phyloP scores from a whole-genome alignment of 2,888 invertebrate species.

The Empis stercorea region DNA sequence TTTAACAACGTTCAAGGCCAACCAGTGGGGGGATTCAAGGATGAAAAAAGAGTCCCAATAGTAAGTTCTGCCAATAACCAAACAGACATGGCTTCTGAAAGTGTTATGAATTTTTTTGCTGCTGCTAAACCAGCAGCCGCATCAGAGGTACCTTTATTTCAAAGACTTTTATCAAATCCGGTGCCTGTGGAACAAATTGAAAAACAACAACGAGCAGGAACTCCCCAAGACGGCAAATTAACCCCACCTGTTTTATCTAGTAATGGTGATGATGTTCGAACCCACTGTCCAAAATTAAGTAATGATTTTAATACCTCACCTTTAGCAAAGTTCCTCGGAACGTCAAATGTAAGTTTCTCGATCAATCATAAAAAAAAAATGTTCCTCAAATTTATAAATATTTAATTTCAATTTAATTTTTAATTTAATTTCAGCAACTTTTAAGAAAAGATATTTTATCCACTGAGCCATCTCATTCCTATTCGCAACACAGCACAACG shows the following conservation, averaged over 20 bases:
- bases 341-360: background rate
- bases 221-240: conserved; percentile 47
- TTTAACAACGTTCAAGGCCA: conserved; percentile 44
- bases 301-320: conserved; percentile 9
- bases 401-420: too few species aligned
- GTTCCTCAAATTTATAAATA: background rate
- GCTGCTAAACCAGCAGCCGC: conserved; percentile 38
- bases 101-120: conserved; percentile 80
- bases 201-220: conserved; percentile 67
- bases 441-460: too few species aligned
- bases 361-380: too few species aligned
- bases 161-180: conserved; percentile 57
- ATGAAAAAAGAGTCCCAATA: background rate
- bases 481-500: conserved; percentile 24
- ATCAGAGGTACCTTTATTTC: conserved; percentile 51
- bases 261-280: conserved; percentile 7
- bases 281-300: conserved; percentile 6
- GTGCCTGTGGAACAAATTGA: conserved; percentile 78
- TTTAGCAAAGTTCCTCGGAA: conserved; percentile 12
- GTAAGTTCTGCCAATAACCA: conserved; percentile 10
- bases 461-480: background rate
- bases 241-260: conserved; percentile 25
- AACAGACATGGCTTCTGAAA: conserved; percentile 62
- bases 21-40: background rate
- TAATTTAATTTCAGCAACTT: too few species aligned